phyloP scores from a whole-genome alignment of 2,888 invertebrate species.

The Quadriops clusia region DNA sequence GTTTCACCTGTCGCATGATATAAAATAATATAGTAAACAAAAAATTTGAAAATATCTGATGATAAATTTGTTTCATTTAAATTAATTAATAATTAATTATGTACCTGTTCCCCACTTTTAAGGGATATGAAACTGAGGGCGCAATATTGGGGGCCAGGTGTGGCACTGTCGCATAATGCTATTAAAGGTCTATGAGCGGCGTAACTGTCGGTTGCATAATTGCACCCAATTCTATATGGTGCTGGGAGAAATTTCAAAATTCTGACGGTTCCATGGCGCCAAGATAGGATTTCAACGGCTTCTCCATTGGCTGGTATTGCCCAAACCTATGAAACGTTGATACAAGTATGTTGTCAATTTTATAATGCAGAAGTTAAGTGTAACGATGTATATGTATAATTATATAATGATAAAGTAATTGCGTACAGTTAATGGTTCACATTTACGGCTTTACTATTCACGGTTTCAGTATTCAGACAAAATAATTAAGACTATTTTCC shows the following conservation, averaged over 20 bases:
- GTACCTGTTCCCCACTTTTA: conserved; percentile 65
- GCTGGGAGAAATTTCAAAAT: conserved; percentile 74
- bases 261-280: conserved; percentile 82
- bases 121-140: conserved; percentile 77
- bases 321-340: no score
- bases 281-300: conserved; percentile 87
- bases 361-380: not conserved
- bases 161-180: conserved; percentile 78
- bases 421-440: no score
- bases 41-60: conserved; percentile 3
- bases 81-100: no score
- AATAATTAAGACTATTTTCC: no score
- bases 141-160: conserved; percentile 65
- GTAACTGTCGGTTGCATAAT: conserved; percentile 54
- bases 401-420: not conserved
- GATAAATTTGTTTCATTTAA: no score
- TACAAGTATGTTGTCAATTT: conserved; percentile 1
- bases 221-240: conserved; percentile 41
- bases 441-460: no score
- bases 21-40: conserved; percentile 9
- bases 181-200: conserved; percentile 75
- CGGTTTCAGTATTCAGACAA: no score
- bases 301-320: conserved; percentile 79
- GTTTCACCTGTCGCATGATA: conserved; percentile 43
- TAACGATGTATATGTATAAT: not conserved